phyloP scores from a whole-genome alignment of 2,113 vertebrate species.

The Columba livia region DNA sequence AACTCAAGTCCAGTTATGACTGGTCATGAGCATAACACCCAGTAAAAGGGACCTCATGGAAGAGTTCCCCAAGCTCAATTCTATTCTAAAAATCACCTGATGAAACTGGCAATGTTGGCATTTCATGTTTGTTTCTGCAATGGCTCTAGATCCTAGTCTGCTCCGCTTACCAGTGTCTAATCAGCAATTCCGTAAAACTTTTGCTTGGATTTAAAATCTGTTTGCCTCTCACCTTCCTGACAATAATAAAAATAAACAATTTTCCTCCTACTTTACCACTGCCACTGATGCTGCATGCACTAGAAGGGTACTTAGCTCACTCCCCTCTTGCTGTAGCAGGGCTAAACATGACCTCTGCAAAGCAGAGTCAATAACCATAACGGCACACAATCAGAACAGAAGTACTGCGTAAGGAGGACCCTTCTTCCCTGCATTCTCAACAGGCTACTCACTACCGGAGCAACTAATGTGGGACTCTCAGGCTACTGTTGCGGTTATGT shows the following conservation, averaged over 20 bases:
- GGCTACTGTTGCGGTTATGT: conserved; percentile 42
- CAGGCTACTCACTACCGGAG: conserved; percentile 42
- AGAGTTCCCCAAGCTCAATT: not conserved
- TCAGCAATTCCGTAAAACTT: not conserved
- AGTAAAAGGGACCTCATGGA: not conserved
- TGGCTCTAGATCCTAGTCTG: not conserved
- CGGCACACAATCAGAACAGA: not conserved
- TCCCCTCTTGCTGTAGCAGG: not conserved
- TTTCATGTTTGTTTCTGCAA: not conserved
- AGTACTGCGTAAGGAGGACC: not conserved
- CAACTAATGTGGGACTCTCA: conserved; percentile 3
- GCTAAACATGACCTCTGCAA: not conserved
- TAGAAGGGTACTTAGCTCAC: not conserved
- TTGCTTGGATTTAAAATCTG: not conserved
- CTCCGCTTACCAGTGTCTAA: not conserved
- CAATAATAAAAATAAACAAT: not conserved
- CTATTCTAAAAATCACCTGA: conserved; percentile 22
- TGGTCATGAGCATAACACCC: not conserved
- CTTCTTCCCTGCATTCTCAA: conserved; percentile 16
- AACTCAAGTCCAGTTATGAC: not conserved
- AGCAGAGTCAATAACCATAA: not conserved
- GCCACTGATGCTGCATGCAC: not conserved
- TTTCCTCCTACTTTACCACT: not conserved
- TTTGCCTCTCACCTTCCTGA: not conserved
- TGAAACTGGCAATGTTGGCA: not conserved